Evolutionary conservation across 2,888 invertebrate species (phyloP).

Genomic region (Imbricaverruca yamaguchii): DNA sequence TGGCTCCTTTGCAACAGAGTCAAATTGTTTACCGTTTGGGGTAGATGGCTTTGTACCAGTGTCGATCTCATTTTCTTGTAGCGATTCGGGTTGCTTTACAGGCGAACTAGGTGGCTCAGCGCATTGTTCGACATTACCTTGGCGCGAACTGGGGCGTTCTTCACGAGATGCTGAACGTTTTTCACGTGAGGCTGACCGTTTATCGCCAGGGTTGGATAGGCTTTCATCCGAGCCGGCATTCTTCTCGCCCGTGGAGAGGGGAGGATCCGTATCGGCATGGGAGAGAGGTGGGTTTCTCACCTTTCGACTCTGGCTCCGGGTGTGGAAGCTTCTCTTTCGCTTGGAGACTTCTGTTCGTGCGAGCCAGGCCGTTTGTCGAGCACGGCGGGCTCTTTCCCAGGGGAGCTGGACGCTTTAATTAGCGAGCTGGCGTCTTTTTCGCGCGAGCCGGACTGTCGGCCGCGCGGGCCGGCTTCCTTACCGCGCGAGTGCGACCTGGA

Average conservation of each 20-base stretch:
- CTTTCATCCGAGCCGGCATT: neutral
- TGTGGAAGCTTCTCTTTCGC: neutral
- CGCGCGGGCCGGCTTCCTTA: neutral
- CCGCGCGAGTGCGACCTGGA: neutral
- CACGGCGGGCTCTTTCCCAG: neutral
- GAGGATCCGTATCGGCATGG: neutral
- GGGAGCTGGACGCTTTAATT: neutral
- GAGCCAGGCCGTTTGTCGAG: neutral
- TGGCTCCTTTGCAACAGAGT: too few species aligned
- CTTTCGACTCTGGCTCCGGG: too few species aligned
- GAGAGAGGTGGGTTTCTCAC: too few species aligned
- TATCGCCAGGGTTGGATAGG: neutral
- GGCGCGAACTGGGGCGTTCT: neutral
- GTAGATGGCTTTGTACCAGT: too few species aligned
- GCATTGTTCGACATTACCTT: too few species aligned
- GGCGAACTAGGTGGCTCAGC: too few species aligned
- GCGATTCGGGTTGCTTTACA: too few species aligned
- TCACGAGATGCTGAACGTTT: neutral
- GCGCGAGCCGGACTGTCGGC: neutral
- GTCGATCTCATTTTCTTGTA: too few species aligned
- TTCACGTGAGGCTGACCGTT: neutral
- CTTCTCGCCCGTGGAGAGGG: neutral
- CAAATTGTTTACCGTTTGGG: too few species aligned
- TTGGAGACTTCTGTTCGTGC: neutral
- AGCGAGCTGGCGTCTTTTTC: neutral